Conservation (phyloP, 2,888 invertebrate species). For the Caenorhabditis macrosperma region DNA sequence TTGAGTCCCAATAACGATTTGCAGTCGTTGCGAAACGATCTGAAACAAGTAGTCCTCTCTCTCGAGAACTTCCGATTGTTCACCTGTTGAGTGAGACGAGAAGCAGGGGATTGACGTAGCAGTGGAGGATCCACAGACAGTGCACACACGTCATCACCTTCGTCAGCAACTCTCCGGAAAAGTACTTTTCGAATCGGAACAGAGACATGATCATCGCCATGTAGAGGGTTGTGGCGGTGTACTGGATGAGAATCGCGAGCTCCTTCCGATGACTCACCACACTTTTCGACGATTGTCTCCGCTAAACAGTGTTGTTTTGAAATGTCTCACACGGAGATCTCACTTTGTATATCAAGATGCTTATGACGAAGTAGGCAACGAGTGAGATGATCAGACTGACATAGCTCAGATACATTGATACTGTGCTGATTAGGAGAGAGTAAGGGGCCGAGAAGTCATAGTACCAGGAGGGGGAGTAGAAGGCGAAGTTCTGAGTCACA, state of each 20-base stretch:
- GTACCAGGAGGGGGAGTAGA: background rate
- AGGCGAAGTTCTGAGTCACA: background rate
- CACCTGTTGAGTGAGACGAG: background rate
- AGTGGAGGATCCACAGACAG: background rate
- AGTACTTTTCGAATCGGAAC: background rate
- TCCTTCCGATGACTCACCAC: too few relatives aligned
- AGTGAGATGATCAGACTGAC: background rate
- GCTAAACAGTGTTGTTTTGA: background rate
- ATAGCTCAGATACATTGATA: background rate
- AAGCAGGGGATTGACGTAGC: background rate
- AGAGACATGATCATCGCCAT: background rate
- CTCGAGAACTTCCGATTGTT: conserved; percentile 44
- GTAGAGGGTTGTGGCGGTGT: too few relatives aligned
- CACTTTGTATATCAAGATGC: background rate
- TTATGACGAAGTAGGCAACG: background rate
- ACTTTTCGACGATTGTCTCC: background rate
- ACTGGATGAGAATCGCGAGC: too few relatives aligned
- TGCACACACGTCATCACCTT: background rate
- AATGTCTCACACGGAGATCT: background rate
- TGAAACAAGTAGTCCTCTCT: background rate
- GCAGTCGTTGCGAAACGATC: background rate
- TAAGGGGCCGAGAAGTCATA: background rate
- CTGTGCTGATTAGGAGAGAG: background rate
- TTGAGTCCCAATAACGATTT: background rate
- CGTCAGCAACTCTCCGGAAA: background rate